Evolutionary conservation across 2,888 invertebrate genomes (phyloP).

Genomic region (Diplazon laetatorius): DNA sequence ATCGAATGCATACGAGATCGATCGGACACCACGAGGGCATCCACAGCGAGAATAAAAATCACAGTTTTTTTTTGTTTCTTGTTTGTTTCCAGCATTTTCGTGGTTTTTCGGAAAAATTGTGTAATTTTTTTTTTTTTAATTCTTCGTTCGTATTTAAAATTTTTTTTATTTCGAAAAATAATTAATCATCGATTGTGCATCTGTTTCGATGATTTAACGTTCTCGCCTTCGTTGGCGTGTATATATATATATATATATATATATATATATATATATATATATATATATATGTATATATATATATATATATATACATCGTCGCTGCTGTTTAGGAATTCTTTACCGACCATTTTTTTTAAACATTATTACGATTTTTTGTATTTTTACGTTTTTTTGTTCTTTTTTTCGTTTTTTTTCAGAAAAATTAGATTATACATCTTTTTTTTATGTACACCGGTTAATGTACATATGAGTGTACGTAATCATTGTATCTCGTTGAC

Average conservation of each 20-base stretch:
- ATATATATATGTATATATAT: no score
- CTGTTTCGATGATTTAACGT: conserved; percentile 1
- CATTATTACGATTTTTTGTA: conserved; percentile 22
- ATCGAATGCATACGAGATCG: conserved; percentile 10
- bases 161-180: conserved; percentile 50
- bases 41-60: conserved; percentile 50
- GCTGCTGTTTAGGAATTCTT: conserved; percentile 36
- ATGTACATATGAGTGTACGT: conserved; percentile 57
- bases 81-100: background rate
- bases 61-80: conserved; percentile 44
- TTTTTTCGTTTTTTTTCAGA: conserved; percentile 29
- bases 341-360: conserved; percentile 17
- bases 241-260: no score
- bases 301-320: no score
- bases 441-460: conserved; percentile 56
- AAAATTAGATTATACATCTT: conserved; percentile 35
- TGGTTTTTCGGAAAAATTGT: conserved; percentile 23
- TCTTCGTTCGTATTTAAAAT: no score
- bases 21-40: background rate
- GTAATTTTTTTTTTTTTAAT: no score
- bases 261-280: no score
- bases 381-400: conserved; percentile 6
- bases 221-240: conserved; percentile 45
- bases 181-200: conserved; percentile 34
- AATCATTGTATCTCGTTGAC: conserved; percentile 47